These are phyloP conservation scores for Champsocephalus gunnari DNA, from an alignment of 2,797 vertebrate genomes.

Conservation along the genomic window DNA sequence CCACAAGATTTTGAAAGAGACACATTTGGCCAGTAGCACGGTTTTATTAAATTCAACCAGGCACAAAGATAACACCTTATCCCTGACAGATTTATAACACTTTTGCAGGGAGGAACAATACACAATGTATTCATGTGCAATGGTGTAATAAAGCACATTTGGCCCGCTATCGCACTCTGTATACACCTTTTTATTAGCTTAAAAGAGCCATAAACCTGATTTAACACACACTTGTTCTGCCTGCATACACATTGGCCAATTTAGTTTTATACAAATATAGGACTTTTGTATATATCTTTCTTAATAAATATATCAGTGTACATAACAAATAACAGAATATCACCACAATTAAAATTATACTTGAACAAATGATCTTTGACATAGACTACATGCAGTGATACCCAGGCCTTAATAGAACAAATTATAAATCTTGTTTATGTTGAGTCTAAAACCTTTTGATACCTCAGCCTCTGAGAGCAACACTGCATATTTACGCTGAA, in stretches of 20 bases:
- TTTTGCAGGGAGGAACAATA: not conserved
- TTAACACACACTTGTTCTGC: not conserved
- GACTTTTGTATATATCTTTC: not conserved
- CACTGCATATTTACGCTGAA: slow-evolving; percentile 70
- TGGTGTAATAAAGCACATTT: not conserved
- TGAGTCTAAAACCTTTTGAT: slow-evolving; percentile 23
- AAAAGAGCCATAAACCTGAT: not conserved
- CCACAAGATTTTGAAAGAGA: not conserved
- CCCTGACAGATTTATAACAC: not conserved
- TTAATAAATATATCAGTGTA: not conserved
- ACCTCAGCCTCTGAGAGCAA: slow-evolving; percentile 17
- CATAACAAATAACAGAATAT: not conserved
- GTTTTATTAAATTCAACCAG: not conserved
- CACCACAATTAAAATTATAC: not conserved
- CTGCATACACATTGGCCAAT: not conserved
- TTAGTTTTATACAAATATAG: not conserved
- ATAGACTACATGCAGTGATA: not conserved
- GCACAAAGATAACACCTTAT: not conserved
- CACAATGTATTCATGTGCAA: not conserved
- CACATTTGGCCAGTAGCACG: not conserved
- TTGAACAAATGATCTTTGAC: not conserved
- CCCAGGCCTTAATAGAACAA: not conserved
- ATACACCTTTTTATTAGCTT: not conserved
- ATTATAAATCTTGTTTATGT: slow-evolving; percentile 7
- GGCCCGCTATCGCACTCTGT: not conserved